Evolutionary conservation across 30 jellyfish, hydroid and myxozoan genomes (phyloP).

Genomic region (Nemopilema nomurai): DNA sequence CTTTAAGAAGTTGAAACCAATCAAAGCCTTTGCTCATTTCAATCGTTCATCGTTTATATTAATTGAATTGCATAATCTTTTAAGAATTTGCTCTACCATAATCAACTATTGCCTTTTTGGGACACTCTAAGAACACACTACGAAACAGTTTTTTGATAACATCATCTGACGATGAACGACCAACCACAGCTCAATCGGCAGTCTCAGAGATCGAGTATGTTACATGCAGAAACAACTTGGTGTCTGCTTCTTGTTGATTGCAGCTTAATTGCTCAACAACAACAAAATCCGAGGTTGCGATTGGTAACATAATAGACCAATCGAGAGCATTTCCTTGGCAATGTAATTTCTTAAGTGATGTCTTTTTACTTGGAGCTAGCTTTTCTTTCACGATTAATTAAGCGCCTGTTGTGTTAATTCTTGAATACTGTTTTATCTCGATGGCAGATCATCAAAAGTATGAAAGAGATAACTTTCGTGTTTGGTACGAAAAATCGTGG

Average conservation of each 20-base stretch:
- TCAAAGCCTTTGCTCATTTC: too few species aligned
- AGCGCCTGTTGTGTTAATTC: constrained; percentile 23
- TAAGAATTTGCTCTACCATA: too few species aligned
- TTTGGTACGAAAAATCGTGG: too few species aligned
- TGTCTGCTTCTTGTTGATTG: constrained; percentile 62
- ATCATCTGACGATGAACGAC: constrained; percentile 51
- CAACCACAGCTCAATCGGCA: constrained; percentile 51
- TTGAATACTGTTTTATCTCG: too few species aligned
- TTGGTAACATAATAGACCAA: constrained; percentile 26
- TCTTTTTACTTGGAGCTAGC: constrained; percentile 17
- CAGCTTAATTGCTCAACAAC: constrained; percentile 22
- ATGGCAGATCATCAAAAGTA: too few species aligned
- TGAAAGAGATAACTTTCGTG: too few species aligned
- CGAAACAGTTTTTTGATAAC: too few species aligned
- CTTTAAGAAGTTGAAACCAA: too few species aligned
- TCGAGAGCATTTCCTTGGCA: constrained; percentile 15
- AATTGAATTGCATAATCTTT: too few species aligned
- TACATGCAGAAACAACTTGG: constrained; percentile 36
- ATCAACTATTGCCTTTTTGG: too few species aligned
- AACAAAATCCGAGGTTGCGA: constrained; percentile 30
- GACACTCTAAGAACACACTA: too few species aligned
- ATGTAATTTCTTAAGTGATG: constrained; percentile 13
- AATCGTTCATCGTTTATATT: too few species aligned
- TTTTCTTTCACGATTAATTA: constrained; percentile 9
- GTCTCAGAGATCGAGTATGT: constrained; percentile 20